Evolutionary conservation across 1,140 invertebrate genomes (phyloP).

Genomic region (Brachionus calyciflorus): DNA sequence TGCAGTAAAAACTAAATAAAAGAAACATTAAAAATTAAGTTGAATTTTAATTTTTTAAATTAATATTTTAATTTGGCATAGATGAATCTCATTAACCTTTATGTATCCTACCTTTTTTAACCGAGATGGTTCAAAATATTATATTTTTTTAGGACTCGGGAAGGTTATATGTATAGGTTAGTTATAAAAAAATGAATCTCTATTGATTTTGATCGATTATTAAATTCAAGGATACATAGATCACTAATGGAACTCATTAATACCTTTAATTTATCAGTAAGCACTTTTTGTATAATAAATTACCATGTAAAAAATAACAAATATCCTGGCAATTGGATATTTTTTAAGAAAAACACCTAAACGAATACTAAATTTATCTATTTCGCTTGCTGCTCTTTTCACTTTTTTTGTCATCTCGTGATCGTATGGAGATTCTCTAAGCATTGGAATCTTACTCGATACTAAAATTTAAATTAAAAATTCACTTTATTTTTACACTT

Average conservation of each 20-base stretch:
- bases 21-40: conserved; percentile 47
- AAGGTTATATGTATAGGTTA: too few species aligned
- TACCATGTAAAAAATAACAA: conserved; percentile 74
- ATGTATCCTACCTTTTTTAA: too few species aligned
- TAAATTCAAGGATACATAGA: too few species aligned
- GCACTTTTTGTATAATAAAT: too few species aligned
- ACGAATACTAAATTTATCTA: conserved; percentile 72
- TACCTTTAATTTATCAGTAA: background rate
- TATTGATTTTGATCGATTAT: too few species aligned
- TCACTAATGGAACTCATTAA: too few species aligned
- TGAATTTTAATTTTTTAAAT: too few species aligned
- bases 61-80: too few species aligned
- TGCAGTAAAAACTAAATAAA: conserved; percentile 66
- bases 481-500: background rate
- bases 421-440: conserved; percentile 74
- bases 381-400: conserved; percentile 73
- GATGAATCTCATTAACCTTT: too few species aligned
- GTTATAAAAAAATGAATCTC: too few species aligned
- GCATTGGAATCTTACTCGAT: conserved; percentile 68
- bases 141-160: too few species aligned
- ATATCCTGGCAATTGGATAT: conserved; percentile 75
- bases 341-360: conserved; percentile 75
- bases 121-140: too few species aligned
- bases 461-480: conserved; percentile 49
- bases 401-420: conserved; percentile 73